Evolutionary conservation across 2,113 vertebrate species (phyloP), one percentile per base, ranked within the genome.

Genomic region (Podarcis cretensis): DNA sequence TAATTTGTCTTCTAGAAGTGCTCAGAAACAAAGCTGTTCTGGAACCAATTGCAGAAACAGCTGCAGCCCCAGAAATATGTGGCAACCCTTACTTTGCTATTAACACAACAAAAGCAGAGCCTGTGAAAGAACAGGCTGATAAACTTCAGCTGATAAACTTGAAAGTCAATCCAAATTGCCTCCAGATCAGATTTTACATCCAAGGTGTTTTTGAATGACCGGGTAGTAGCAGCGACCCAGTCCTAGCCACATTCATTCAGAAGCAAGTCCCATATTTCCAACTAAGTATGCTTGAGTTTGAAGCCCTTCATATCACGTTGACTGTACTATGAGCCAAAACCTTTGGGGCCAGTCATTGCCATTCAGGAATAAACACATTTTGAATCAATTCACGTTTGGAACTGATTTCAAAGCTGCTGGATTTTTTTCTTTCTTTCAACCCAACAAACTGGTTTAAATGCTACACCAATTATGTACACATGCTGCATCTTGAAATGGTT

Each of bases 341-440:
- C 88, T 85, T 89, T 48, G 85, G 95, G 83, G 63, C 27, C 35
- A 71, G n/a, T 91, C 20, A 27, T 89, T 14, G 9, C 86, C 92
- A 57, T 95, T 95, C 90, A 90, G 76, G 90, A 37, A 78, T 86
- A 93, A 90, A 87, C 88, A 94, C 93, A 95, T 95, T 96, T 93
- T 96, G 95, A 96, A 97, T 92, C 94, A 94, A 94, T 96, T 96
- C 91, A 92, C 84, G 76, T 91, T 95, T 96, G 94, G 94, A 95
- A 93, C 77, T 79, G 6, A 93, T 96, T 96, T 95, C 94, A 93
- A 90, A 95, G 91, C 87, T 63, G 54, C 91, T 94, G 93, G 86
- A 71, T 89, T 86, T 90, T 94, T 91, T 94, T 59, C 85, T 95
- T 96, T 91, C 94, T 94, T 94, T 87, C 94, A 5, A 85, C 27